phyloP scores from a whole-genome alignment of 2,797 vertebrate species.

The Peromyscus aztecus region DNA sequence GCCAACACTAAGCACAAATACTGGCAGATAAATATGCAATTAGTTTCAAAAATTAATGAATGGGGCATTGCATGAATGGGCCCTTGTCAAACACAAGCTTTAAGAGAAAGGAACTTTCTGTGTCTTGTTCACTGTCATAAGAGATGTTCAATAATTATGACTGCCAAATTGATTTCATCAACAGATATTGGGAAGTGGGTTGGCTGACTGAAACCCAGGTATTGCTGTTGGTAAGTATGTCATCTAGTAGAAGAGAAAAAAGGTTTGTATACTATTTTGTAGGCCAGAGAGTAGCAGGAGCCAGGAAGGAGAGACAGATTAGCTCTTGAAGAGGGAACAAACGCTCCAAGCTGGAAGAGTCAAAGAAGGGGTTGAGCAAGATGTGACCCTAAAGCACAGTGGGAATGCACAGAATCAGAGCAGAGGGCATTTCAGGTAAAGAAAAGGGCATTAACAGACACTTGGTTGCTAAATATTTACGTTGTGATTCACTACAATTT shows the following conservation, averaged over 20 bases:
- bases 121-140: not conserved
- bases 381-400: not conserved
- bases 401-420: not conserved
- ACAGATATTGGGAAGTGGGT: not conserved
- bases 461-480: not conserved
- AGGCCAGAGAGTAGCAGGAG: not conserved
- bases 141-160: not conserved
- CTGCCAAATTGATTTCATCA: not conserved
- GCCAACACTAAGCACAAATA: conserved; percentile 1
- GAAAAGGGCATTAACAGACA: not conserved
- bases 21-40: not conserved
- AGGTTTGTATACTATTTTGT: not conserved
- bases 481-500: not conserved
- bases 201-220: not conserved
- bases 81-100: not conserved
- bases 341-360: not conserved
- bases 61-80: not conserved
- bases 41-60: not conserved
- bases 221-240: not conserved
- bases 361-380: not conserved
- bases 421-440: not conserved
- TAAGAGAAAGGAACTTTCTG: conserved; percentile 32
- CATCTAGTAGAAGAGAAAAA: not conserved
- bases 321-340: not conserved
- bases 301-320: not conserved